Evolutionary conservation across 2,797 vertebrate species (phyloP), one percentile per base, ranked within the genome.

Genomic region (Crocidura indochinensis): DNA sequence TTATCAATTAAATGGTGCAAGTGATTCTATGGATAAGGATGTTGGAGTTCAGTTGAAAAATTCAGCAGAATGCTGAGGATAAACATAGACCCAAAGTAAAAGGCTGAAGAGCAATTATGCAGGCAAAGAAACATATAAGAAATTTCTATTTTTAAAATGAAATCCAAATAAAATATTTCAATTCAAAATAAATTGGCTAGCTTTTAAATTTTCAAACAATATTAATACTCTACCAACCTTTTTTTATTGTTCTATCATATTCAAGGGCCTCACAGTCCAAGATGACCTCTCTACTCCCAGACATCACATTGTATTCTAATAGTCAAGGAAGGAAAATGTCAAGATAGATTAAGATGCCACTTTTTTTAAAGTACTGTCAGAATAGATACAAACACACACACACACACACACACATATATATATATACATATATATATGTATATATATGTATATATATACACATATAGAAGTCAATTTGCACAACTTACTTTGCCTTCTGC

Each of bases 281-380:
- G 5, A 60, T 72, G 68, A 83, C 1, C 10, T 4, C 38, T 91
- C 81, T 10, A 29, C 10, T 84, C 80, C 26, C 73, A 86, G 24
- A 19, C 26, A 72, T 31, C 46, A n/a, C 0, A 65, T 68, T 14
- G 84, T 11, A 2, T 62, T 64, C 26, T 92, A 87, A 84, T 0
- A 0, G 87, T 62, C 5, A 89, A 26, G 27, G 38, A 74, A 8
- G 6, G 38, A 38, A 22, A 46, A 44, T 26, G 29, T 3, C 11
- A 69, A 46, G 31, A 84, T 46, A 68, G 46, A 80, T 53, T 79
- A 82, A 27, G 46, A 26, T 47, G 0, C 0, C 1, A 19, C 27
- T 81, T 80, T 83, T 73, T 88, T 91, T 73, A 79, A 74, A n/a
- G 56, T 6, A 73, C 6, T 10, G 64, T 10, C 64, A 38, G 5